Evolutionary conservation across 2,113 vertebrate genomes (phyloP), one percentile per base, ranked within the genome.

Genomic region (Siphamia tubifer): DNA sequence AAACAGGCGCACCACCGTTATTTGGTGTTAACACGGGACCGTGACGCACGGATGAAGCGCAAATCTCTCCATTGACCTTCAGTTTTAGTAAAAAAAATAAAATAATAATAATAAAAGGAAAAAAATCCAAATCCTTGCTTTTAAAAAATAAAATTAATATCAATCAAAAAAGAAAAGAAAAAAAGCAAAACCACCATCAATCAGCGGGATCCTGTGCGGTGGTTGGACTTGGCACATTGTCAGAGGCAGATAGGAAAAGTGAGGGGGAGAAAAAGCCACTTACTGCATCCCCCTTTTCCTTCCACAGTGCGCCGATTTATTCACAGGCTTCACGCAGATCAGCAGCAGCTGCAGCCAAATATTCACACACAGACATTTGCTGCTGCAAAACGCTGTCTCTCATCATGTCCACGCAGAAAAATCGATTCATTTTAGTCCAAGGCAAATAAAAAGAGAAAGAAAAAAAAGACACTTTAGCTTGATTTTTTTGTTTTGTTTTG

Each of bases 41-140:
- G 55, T 79, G 56, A 72, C 69, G 83, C 80, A 83, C 67, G 21
- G 35, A 44, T 21, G 56, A 65, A 71, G 82, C 69, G 67, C 75
- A 73, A 67, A 57, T 72, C 74, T 82, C 77, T 89, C 84, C 83
- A 86, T 67, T 79, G 76, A 90, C 85, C 87, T 85, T 87, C 76
- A 34, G 58, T 64, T 77, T 54, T 57, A 83, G 82, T 77, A 69
- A 69, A 51, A 66, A 78, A 47, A 68, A 11, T 34, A 57, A 4
- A 35, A 5, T 15, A 7, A 57, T n/a, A n/a, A n/a, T n/a, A n/a
- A n/a, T 11, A 15, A 43, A 34, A 12, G 21, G 44, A 68, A 35
- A 16, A 40, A 64, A 8, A 44, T 5, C 17, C 6, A 51, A 74
- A 68, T 53, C 38, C 53, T 9, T n/a, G 5, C 13, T 17, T 6